Evolutionary conservation across 2,888 invertebrate genomes (phyloP).

Genomic region (Thereva unica): DNA sequence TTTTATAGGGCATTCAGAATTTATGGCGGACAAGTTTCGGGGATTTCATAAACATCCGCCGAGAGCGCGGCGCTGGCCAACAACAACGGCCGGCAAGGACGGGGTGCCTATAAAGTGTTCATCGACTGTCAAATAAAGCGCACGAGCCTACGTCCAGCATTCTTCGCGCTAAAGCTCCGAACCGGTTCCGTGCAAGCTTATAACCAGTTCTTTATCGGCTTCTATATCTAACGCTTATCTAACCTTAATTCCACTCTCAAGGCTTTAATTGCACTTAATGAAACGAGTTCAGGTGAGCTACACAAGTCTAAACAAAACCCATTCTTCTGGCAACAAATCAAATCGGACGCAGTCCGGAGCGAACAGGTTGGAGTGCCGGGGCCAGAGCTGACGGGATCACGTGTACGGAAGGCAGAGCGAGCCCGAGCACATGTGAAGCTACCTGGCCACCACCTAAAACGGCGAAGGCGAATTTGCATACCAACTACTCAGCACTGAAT

Average conservation of each 20-base stretch:
- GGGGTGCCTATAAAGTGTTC: no score
- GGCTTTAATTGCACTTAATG: slow-evolving; percentile 33
- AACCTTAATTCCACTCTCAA: slow-evolving; percentile 29
- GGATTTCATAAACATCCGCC: no score
- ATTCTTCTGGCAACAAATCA: slow-evolving; percentile 9
- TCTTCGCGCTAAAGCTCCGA: slow-evolving; percentile 9
- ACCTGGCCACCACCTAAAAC: slow-evolving; percentile 4
- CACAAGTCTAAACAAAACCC: slow-evolving; percentile 13
- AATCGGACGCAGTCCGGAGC: background rate
- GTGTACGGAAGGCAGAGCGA: slow-evolving; percentile 13
- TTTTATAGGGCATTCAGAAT: no score
- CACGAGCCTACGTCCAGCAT: slow-evolving; percentile 14
- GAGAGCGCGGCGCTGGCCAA: no score
- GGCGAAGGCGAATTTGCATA: slow-evolving; percentile 22
- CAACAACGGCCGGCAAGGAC: no score
- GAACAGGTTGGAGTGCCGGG: background rate
- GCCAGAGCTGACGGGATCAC: slow-evolving; percentile 10
- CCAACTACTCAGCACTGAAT: background rate
- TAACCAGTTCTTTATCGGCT: slow-evolving; percentile 22
- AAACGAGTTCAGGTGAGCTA: slow-evolving; percentile 28
- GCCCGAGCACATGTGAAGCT: slow-evolving; percentile 5
- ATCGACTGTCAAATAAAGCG: background rate
- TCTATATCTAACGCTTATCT: slow-evolving; percentile 30
- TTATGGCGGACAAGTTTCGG: no score
- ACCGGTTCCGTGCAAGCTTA: slow-evolving; percentile 18